These are phyloP conservation scores for Axinella damicornis DNA, from an alignment of 37 sponge, comb jelly and placozoan genomes.

Conservation along the genomic window DNA sequence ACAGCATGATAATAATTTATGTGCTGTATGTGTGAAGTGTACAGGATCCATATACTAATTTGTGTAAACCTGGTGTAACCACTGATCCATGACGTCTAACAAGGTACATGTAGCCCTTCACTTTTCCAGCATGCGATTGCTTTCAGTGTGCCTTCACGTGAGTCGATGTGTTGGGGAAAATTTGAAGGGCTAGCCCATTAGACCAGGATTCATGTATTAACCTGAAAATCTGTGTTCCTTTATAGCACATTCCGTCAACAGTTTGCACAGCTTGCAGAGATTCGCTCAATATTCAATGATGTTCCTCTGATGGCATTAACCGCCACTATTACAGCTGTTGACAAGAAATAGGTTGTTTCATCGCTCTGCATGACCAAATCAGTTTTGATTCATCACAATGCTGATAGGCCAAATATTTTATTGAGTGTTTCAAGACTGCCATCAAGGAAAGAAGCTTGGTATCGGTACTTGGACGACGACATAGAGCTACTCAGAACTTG, in stretches of 20 bases:
- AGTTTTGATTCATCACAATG: not conserved
- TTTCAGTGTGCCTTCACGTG: too few relatives aligned
- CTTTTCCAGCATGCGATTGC: too few relatives aligned
- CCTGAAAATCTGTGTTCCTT: too few relatives aligned
- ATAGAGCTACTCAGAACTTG: not conserved
- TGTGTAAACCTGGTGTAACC: too few relatives aligned
- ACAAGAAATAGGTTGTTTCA: not conserved
- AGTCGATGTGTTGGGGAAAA: too few relatives aligned
- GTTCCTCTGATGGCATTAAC: not conserved
- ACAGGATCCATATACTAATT: too few relatives aligned
- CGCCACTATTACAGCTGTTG: not conserved
- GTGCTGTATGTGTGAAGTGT: too few relatives aligned
- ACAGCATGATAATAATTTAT: too few relatives aligned
- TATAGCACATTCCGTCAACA: not conserved
- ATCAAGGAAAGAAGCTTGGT: not conserved
- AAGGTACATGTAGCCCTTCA: too few relatives aligned
- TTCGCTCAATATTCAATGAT: not conserved
- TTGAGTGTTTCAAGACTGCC: not conserved
- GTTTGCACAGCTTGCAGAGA: not conserved
- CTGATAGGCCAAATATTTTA: conserved; percentile 6
- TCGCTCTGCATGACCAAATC: not conserved
- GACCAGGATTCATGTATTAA: too few relatives aligned
- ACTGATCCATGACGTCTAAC: too few relatives aligned
- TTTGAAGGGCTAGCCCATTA: too few relatives aligned
- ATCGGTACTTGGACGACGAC: not conserved